Percentiles rank a stretch among this genome's conserved stretches.
phyloP scores from a whole-genome alignment of 2,888 invertebrate genomes.

The Antheraea assamensis region DNA sequence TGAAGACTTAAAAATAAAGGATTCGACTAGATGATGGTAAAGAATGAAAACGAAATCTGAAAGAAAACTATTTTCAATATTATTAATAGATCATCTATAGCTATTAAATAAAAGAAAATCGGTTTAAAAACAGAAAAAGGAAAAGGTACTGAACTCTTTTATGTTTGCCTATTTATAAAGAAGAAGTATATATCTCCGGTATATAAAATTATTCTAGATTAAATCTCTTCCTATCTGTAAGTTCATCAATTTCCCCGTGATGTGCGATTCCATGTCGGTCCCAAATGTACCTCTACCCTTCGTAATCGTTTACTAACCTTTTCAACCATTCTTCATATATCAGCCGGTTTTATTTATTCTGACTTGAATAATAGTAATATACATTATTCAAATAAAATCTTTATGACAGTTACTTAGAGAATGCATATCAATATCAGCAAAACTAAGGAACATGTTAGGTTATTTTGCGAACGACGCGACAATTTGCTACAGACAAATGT shows the following conservation, averaged over 20 bases:
- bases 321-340: neutral
- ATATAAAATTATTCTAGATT: neutral
- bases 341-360: neutral
- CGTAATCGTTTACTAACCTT: conserved; percentile 2
- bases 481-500: neutral
- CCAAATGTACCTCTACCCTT: neutral
- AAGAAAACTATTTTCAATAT: too few relatives aligned
- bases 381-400: neutral
- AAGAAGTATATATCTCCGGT: neutral
- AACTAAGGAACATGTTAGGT: neutral
- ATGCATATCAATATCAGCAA: neutral
- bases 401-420: neutral
- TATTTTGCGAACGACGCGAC: neutral
- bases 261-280: neutral
- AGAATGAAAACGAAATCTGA: too few relatives aligned
- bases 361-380: neutral
- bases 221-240: neutral
- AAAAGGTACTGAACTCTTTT: neutral
- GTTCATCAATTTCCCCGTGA: neutral
- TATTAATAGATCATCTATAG: too few relatives aligned
- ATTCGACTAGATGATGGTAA: too few relatives aligned
- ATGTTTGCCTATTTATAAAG: neutral
- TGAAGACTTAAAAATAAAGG: too few relatives aligned
- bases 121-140: too few relatives aligned
- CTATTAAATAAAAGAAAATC: too few relatives aligned